Percentiles rank a stretch among this genome's conserved stretches.
Conservation (phyloP, 2,888 invertebrate genomes). For the Agrotis exclamationis region DNA sequence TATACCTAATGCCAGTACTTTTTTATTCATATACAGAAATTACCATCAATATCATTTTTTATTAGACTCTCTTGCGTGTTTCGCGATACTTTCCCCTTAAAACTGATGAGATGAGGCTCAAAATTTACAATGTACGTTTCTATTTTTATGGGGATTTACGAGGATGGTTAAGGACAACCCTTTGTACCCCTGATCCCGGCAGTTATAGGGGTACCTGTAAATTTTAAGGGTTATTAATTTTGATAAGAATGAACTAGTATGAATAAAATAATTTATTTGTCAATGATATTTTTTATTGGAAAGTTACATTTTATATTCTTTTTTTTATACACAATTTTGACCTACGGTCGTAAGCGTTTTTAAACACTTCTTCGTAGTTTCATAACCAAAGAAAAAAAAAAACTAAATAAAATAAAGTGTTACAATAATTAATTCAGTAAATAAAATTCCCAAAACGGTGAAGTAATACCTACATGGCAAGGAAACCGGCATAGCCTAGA, state of each 20-base stretch:
- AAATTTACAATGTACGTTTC: constrained; percentile 22
- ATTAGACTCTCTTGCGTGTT: constrained; percentile 19
- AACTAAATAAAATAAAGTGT: no score
- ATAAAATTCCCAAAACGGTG: no score
- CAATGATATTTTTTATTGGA: background rate
- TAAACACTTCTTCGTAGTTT: no score
- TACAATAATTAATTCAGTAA: no score
- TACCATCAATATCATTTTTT: constrained; percentile 27
- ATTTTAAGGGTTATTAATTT: constrained; percentile 39
- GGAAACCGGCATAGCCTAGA: no score
- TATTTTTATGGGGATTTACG: constrained; percentile 19
- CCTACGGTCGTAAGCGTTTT: no score
- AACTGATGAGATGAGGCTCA: background rate
- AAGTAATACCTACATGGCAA: no score
- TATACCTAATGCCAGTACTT: background rate
- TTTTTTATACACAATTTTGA: no score
- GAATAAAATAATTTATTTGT: constrained; percentile 15
- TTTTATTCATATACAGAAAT: background rate
- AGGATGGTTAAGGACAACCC: background rate
- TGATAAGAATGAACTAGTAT: constrained; percentile 21
- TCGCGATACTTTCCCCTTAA: constrained; percentile 3
- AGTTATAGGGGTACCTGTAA: constrained; percentile 6
- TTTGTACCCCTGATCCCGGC: background rate
- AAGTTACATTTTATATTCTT: no score
- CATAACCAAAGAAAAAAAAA: no score